Percentiles rank a stretch among this genome's conserved stretches.
Conservation (phyloP, 2,113 vertebrate species). For the Nicator chloris region DNA sequence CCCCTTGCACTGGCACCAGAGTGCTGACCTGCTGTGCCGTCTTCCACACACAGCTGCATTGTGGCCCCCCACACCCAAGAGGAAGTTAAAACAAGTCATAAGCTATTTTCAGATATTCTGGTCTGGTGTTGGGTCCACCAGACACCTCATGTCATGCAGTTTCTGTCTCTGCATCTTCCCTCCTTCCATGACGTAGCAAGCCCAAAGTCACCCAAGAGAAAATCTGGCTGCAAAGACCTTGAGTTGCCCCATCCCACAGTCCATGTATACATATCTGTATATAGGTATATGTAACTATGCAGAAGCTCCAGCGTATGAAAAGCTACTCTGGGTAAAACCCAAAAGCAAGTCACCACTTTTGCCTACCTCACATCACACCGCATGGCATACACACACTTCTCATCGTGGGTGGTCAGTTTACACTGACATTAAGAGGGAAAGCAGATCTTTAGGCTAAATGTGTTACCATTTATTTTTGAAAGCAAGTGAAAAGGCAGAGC, state of each 20-base stretch:
- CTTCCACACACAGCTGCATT: background rate
- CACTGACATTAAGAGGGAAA: background rate
- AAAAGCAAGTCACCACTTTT: background rate
- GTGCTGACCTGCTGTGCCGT: background rate
- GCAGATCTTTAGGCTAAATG: background rate
- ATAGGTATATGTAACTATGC: background rate
- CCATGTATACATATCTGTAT: rapidly evolving
- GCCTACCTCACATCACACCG: rapidly evolving
- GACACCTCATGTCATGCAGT: background rate
- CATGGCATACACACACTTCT: rapidly evolving
- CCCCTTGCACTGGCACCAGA: background rate
- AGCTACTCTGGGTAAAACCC: background rate
- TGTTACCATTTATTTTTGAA: background rate
- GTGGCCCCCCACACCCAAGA: rapidly evolving
- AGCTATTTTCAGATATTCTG: rapidly evolving
- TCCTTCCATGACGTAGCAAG: background rate
- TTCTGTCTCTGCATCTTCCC: background rate
- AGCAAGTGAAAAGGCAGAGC: background rate
- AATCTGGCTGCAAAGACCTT: background rate
- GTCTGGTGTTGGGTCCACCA: background rate
- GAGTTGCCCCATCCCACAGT: background rate
- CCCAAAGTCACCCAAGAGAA: background rate
- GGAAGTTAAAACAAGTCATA: background rate
- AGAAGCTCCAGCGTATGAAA: background rate
- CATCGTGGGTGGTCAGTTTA: background rate